A percentile compares a stretch with the other conserved stretches of the same genome.
phyloP scores from a whole-genome alignment of 2,113 vertebrate species.

The Psephotus haematonotus region DNA sequence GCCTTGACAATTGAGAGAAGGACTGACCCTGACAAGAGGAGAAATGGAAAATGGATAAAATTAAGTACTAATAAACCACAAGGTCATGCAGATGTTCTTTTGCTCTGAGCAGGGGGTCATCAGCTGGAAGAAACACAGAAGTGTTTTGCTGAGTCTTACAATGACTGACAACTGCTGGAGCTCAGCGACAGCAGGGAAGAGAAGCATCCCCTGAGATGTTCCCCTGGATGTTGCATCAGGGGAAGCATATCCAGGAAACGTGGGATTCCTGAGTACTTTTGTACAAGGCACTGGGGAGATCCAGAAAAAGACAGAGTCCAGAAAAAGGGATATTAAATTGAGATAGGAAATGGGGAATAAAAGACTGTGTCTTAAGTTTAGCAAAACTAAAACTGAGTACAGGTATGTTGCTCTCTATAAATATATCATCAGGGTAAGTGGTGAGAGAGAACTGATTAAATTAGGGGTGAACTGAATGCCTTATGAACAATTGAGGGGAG shows the following conservation, averaged over 20 bases:
- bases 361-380: background rate
- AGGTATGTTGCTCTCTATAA: background rate
- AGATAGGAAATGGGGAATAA: background rate
- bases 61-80: conserved; percentile 54
- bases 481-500: background rate
- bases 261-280: conserved; percentile 52
- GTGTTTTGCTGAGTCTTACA: conserved; percentile 42
- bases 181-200: conserved; percentile 3
- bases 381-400: background rate
- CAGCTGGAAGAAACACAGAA: conserved; percentile 38
- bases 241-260: conserved; percentile 58
- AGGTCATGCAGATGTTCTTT: conserved; percentile 64
- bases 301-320: conserved; percentile 28
- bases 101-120: conserved; percentile 4
- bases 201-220: conserved; percentile 36
- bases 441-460: background rate
- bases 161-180: conserved; percentile 17
- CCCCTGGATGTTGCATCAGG: conserved; percentile 60
- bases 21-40: conserved; percentile 44
- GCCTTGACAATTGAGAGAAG: conserved; percentile 39
- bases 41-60: conserved; percentile 22
- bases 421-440: background rate
- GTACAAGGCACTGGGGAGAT: conserved; percentile 54
- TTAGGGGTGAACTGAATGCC: background rate
- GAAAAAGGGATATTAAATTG: background rate